phyloP scores from a whole-genome alignment of 2,797 vertebrate species.

The Borostomias antarcticus region DNA sequence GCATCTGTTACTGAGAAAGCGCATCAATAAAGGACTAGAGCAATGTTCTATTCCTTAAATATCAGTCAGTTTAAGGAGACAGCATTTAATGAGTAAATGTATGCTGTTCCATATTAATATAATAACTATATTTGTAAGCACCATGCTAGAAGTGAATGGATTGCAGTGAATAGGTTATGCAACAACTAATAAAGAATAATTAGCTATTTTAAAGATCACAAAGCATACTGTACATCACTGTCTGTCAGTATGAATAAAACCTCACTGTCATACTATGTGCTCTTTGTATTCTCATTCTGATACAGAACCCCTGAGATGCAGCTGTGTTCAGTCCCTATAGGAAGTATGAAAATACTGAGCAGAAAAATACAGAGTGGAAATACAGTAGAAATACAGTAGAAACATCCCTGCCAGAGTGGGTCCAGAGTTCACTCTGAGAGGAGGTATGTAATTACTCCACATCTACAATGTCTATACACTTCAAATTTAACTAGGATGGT shows the following conservation, averaged over 20 bases:
- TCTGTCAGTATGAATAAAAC: not conserved
- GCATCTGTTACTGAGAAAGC: slow-evolving; percentile 66
- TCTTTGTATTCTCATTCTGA: not conserved
- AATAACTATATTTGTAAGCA: not conserved
- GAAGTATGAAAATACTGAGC: not conserved
- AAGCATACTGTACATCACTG: not conserved
- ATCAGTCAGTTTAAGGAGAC: slow-evolving; percentile 44
- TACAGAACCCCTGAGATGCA: not conserved
- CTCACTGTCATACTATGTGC: not conserved
- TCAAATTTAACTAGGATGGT: slow-evolving; percentile 69
- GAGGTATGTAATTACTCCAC: slow-evolving; percentile 71
- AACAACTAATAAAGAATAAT: no score
- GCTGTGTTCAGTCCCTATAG: not conserved
- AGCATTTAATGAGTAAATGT: slow-evolving; percentile 24
- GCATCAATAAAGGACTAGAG: slow-evolving; percentile 61
- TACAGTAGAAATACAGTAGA: slow-evolving; percentile 13
- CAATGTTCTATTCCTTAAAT: slow-evolving; percentile 50
- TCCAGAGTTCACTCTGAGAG: slow-evolving; percentile 59
- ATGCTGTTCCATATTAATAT: not conserved
- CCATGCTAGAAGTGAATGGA: no score
- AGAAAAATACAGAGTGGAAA: not conserved
- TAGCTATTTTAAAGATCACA: not conserved
- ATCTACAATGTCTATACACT: slow-evolving; percentile 69
- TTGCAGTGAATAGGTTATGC: no score
- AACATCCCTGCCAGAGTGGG: not conserved